Percentiles rank a stretch among this genome's conserved stretches.
These are phyloP conservation scores for Saxicola maurus DNA, from an alignment of 2,797 vertebrate genomes.

Conservation along the genomic window DNA sequence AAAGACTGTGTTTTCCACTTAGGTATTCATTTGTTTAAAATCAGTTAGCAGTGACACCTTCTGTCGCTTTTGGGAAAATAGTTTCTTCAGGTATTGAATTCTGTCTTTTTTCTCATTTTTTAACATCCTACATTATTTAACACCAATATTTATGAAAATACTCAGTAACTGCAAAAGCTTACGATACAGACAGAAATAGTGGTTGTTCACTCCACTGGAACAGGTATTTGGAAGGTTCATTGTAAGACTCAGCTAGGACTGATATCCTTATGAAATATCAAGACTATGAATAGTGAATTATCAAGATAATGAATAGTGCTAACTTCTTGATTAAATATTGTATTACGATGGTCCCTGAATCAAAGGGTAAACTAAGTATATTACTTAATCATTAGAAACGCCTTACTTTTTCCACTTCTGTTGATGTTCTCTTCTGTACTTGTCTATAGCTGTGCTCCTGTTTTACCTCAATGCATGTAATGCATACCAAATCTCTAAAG, in stretches of 20 bases:
- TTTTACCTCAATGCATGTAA: not conserved
- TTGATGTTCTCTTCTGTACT: not conserved
- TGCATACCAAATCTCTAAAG: not conserved
- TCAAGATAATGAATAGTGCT: not conserved
- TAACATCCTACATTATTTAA: not conserved
- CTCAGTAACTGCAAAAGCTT: not conserved
- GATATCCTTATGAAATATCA: not conserved
- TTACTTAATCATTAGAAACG: not conserved
- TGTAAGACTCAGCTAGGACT: not conserved
- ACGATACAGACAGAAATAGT: not conserved
- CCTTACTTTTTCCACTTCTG: not conserved
- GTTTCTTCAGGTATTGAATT: constrained; percentile 18
- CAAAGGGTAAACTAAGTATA: not conserved
- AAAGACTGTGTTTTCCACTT: constrained; percentile 11
- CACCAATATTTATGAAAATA: not conserved
- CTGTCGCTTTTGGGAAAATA: constrained; percentile 57
- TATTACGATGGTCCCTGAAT: not conserved
- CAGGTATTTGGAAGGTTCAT: not conserved
- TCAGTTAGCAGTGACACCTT: constrained; percentile 62
- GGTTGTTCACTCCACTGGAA: not conserved
- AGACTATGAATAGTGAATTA: not conserved
- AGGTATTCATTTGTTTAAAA: constrained; percentile 17
- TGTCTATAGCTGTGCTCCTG: not conserved
- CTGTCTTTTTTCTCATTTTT: not conserved
- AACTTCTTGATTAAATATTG: not conserved